phyloP scores from a whole-genome alignment of 2,113 vertebrate species.

The Scatophagus argus region DNA sequence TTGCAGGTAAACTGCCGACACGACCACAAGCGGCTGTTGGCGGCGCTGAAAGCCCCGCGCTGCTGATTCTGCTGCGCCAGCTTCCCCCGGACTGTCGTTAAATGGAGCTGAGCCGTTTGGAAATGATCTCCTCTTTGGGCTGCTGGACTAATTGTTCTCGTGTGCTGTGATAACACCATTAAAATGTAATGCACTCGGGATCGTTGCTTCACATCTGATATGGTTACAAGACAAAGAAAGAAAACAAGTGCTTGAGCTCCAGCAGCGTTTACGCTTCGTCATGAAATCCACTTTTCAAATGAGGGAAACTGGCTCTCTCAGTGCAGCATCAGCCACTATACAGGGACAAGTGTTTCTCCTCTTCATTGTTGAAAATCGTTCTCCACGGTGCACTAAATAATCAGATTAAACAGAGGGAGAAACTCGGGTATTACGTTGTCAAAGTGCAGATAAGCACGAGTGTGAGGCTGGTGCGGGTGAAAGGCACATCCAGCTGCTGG shows the following conservation, averaged over 20 bases:
- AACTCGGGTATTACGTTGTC: slow-evolving; percentile 30
- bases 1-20: slow-evolving; percentile 58
- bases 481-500: slow-evolving; percentile 32
- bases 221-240: slow-evolving; percentile 45
- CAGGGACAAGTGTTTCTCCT: slow-evolving; percentile 21
- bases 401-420: slow-evolving; percentile 39
- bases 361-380: slow-evolving; percentile 32
- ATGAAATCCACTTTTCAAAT: slow-evolving; percentile 52
- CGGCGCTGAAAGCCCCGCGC: slow-evolving; percentile 62
- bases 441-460: slow-evolving; percentile 49
- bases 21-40: slow-evolving; percentile 66
- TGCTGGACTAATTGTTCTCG: slow-evolving; percentile 76
- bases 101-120: slow-evolving; percentile 62
- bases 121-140: slow-evolving; percentile 77
- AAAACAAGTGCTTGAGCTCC: slow-evolving; percentile 42
- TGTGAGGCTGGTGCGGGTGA: slow-evolving; percentile 19
- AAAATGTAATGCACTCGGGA: slow-evolving; percentile 74
- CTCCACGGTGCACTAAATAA: slow-evolving; percentile 38
- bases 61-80: slow-evolving; percentile 73
- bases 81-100: slow-evolving; percentile 68
- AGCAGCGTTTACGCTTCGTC: slow-evolving; percentile 15
- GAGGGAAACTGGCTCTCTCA: slow-evolving; percentile 13
- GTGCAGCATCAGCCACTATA: slow-evolving; percentile 14
- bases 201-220: slow-evolving; percentile 73
- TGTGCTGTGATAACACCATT: slow-evolving; percentile 78